Base-by-base conservation (phyloP, 2,797 vertebrate genomes). In the Phoxinus dragarum region DNA sequence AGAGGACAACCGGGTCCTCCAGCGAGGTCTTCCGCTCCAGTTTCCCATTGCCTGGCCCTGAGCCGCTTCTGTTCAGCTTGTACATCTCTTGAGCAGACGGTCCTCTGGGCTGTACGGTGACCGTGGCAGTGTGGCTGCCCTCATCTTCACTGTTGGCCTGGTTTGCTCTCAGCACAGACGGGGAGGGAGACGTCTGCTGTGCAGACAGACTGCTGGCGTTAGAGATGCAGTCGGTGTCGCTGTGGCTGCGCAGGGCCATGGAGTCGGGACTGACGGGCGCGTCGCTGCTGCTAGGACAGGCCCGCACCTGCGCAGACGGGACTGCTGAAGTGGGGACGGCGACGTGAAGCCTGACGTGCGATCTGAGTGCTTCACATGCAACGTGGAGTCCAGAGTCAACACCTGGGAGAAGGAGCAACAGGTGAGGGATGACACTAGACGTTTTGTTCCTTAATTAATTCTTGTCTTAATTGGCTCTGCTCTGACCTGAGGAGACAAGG, bases 1-100 rank as follows among this genome's bases (percentile, higher is more conserved):
- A 99, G 69, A 98, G 92, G 19, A 97, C 91, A 44, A 98, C 95
- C 21, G 98, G 98, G 90, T 99, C 97, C 75, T 97, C 97, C 44
- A 95, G 61, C 19, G 95, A 95, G 27, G 95, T 85, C 5, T 90
- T 91, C 34, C 91, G 94, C 78, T 96, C 95, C 89, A 90, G 79
- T 80, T 92, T 90, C 83, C 92, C 89, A 19, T 90, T 74, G 90
- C 89, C 92, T 81, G 84, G 34, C 10, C 84, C 81, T 4, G 5
- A 84, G 88, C 91, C 91, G 80, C 23, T 21, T 61, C 80, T 82
- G 66, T 93, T 76, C 6, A 52, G 49, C 73, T 36, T 76, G 73
- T 76, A 38, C 49, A 38, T 23, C 67, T 84, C 72, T 3, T n/a
- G 69, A 12, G 34, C 42, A 34, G 81, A 44, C 5, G 64, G 90